Evolutionary conservation across 2,797 vertebrate species (phyloP), one percentile per base, ranked within the genome.

Genomic region (Nyctalus aviator): DNA sequence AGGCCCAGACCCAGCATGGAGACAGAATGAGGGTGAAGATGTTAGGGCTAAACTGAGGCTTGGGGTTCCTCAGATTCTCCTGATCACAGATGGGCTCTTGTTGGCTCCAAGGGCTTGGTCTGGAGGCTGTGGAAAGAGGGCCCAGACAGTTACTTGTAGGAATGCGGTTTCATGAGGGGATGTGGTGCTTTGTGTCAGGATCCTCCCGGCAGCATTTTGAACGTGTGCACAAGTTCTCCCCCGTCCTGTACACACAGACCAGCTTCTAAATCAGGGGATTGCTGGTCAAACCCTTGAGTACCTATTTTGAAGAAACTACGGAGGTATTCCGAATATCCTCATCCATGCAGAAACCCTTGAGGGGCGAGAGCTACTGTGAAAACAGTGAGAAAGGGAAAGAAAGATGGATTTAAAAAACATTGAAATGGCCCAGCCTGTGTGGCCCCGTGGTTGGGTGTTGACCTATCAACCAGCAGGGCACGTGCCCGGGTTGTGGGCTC

Each of bases 321-420:
- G 0, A 62, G 21, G 27, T 41, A 17, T 81, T 48, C 32, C 30
- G 4, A 92, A 72, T 77, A 27, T 9, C 35, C 59, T 72, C 27
- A 30, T 25, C 32, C n/a, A n/a, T 6, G 4, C 46, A 32, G 57
- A 66, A 55, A 6, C 0, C 5, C 64, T 53, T 83, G 50, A 76
- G 50, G 83, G 57, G 35, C 62, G 82, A 77, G 57, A 44, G 76
- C 25, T 30, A 25, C 59, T 71, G 30, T 53, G 41, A 48, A 32
- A 23, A 32, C 25, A 84, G n/a, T 8, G 25, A 85, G 48, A 55
- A 72, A 48, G 13, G n/a, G 2, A 79, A 50, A 68, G 76, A 48
- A 91, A 94, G 87, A 32, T 13, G 25, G 32, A 46, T 66, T 79
- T 66, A 59, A 86, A 62, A 82, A n/a, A 48, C 18, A 20, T 77